phyloP scores from a whole-genome alignment of 1,140 invertebrate genomes.

The Anastrepha ludens region DNA sequence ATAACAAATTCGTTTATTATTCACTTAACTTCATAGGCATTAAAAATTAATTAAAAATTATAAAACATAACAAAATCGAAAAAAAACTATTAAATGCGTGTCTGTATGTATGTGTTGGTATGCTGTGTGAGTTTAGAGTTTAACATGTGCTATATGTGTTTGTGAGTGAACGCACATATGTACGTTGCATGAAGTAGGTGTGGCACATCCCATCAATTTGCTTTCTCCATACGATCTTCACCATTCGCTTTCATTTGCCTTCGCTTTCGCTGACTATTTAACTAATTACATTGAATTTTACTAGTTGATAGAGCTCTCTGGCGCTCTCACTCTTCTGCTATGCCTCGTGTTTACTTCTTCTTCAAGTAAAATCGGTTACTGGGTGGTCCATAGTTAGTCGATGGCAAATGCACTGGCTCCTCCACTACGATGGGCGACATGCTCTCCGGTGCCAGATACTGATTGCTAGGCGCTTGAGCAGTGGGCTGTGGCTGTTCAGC shows the following conservation, averaged over 20 bases:
- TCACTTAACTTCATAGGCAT: neutral
- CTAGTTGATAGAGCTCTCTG: neutral
- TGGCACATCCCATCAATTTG: neutral
- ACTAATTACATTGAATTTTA: neutral
- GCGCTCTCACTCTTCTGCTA: constrained; percentile 59
- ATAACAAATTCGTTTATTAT: constrained; percentile 44
- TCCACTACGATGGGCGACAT: constrained; percentile 61
- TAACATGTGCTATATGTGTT: constrained; percentile 21
- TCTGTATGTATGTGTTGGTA: neutral
- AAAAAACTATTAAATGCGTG: neutral
- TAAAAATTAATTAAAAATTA: constrained; percentile 39
- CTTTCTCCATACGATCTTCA: neutral
- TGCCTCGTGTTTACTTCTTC: constrained; percentile 57
- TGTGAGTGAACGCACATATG: neutral
- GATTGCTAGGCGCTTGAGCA: constrained; percentile 63
- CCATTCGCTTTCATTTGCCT: neutral
- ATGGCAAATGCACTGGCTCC: constrained; percentile 64
- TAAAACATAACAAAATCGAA: constrained; percentile 24
- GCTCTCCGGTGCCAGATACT: constrained; percentile 66
- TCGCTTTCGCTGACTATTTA: neutral
- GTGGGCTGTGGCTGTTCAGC: constrained; percentile 68
- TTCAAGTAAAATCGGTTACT: constrained; percentile 68
- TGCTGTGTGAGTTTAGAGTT: neutral
- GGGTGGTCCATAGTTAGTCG: constrained; percentile 68
- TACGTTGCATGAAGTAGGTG: neutral